Conservation (phyloP, 2,888 invertebrate species). For the Elmis aenea region DNA sequence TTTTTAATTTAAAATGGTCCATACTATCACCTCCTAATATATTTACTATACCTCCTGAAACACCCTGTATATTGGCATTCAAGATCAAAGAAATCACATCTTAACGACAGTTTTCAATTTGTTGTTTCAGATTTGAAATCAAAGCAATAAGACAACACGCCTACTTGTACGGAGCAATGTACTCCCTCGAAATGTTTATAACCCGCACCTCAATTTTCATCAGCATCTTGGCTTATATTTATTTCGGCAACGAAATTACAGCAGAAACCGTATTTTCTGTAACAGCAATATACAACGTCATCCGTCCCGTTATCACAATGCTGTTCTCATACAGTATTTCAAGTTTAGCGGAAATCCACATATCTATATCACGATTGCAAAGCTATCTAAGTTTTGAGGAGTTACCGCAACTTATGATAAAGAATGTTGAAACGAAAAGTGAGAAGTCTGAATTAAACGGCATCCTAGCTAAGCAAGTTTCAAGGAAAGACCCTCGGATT, state of each 20-base stretch:
- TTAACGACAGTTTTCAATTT: too few species aligned
- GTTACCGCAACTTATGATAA: slow-evolving; percentile 22
- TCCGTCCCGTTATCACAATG: slow-evolving; percentile 67
- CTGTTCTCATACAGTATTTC: slow-evolving; percentile 67
- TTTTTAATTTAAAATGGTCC: too few species aligned
- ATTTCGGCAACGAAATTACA: slow-evolving; percentile 56
- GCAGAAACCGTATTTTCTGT: slow-evolving; percentile 69
- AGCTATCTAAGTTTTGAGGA: slow-evolving; percentile 60
- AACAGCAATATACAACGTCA: slow-evolving; percentile 67
- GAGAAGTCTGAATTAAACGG: not conserved
- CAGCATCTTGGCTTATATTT: slow-evolving; percentile 59
- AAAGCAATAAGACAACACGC: slow-evolving; percentile 42
- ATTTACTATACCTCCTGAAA: too few species aligned
- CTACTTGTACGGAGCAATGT: slow-evolving; percentile 53
- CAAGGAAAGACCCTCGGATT: slow-evolving; percentile 17
- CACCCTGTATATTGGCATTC: too few species aligned
- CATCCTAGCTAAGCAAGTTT: not conserved
- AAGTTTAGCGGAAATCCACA: slow-evolving; percentile 57
- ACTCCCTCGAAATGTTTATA: slow-evolving; percentile 62
- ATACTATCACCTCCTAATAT: too few species aligned
- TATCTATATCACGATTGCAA: slow-evolving; percentile 56
- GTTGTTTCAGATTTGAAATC: slow-evolving; percentile 46
- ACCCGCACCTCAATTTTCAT: slow-evolving; percentile 66
- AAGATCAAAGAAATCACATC: too few species aligned
- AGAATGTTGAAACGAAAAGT: not conserved